These are phyloP conservation scores for Drosophila elegans DNA, from an alignment of 1,140 invertebrate species.

Conservation along the genomic window DNA sequence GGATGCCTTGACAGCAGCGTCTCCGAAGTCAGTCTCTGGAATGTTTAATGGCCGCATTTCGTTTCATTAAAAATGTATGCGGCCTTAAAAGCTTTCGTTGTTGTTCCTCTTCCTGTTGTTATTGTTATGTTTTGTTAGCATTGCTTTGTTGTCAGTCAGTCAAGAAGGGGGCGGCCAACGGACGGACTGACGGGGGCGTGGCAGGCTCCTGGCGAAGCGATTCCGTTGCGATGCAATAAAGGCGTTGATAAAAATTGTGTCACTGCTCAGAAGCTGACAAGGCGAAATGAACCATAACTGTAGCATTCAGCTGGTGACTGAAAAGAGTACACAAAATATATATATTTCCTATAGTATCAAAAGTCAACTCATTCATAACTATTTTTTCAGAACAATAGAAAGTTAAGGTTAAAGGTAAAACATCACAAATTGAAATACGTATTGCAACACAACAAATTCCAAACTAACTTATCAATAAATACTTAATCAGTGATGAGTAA, in stretches of 20 bases:
- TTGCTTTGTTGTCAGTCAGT: slow-evolving; percentile 29
- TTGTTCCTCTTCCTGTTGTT: slow-evolving; percentile 42
- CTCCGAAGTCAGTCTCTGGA: slow-evolving; percentile 51
- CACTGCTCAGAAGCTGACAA: slow-evolving; percentile 32
- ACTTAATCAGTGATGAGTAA: too few species aligned
- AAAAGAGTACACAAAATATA: not conserved
- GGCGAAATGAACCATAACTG: slow-evolving; percentile 48
- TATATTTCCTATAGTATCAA: too few species aligned
- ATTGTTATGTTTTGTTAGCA: slow-evolving; percentile 43
- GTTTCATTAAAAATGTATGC: slow-evolving; percentile 83
- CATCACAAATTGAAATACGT: too few species aligned
- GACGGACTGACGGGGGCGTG: not conserved
- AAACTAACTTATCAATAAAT: too few species aligned
- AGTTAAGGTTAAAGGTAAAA: too few species aligned
- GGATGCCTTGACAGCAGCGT: slow-evolving; percentile 38
- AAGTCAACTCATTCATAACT: too few species aligned
- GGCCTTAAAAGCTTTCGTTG: slow-evolving; percentile 78
- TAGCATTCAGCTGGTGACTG: slow-evolving; percentile 16
- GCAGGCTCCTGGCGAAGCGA: not conserved
- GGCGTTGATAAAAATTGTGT: slow-evolving; percentile 19
- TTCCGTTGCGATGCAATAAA: slow-evolving; percentile 9
- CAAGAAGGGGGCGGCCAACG: not conserved
- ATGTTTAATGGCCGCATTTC: slow-evolving; percentile 82
- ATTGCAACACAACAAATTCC: too few species aligned
- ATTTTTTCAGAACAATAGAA: too few species aligned